These are phyloP conservation scores for Ostrea denselamellosa DNA, from an alignment of 1,140 invertebrate genomes.

Conservation along the genomic window DNA sequence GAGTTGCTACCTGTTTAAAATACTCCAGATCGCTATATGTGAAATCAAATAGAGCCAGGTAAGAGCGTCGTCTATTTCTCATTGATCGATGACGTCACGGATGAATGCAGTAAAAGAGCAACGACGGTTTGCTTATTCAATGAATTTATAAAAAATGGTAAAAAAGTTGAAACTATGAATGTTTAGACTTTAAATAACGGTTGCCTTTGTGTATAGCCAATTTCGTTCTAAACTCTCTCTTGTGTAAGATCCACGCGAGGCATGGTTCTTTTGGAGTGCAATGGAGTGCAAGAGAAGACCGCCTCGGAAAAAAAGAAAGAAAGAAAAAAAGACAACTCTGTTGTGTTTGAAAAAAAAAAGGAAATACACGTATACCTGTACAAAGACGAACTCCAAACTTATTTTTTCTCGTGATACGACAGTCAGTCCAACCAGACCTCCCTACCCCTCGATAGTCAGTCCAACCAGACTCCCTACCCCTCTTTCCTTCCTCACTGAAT, in stretches of 20 bases:
- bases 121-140: not conserved
- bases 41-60: not conserved
- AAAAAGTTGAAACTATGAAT: slow-evolving; percentile 32
- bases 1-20: slow-evolving; percentile 41
- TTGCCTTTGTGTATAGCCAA: not conserved
- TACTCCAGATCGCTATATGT: not conserved
- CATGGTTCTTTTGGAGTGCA: slow-evolving; percentile 5
- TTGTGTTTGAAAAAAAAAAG: no score
- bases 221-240: not conserved
- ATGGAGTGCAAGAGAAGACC: not conserved
- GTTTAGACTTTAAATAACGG: slow-evolving; percentile 9
- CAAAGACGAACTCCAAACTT: not conserved
- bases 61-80: not conserved
- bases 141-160: not conserved
- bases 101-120: not conserved
- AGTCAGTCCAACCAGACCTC: not conserved
- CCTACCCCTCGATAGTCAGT: not conserved
- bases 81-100: slow-evolving; percentile 30
- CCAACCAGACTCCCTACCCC: not conserved
- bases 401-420: not conserved
- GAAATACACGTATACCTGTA: not conserved
- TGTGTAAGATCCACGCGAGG: not conserved
- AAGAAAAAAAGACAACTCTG: not conserved
- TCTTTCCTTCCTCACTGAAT: not conserved
- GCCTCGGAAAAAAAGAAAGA: not conserved